Percentiles rank a stretch among this genome's conserved stretches.
Evolutionary conservation across 2,888 invertebrate species (phyloP).

Genomic region (Sepiola atlantica): DNA sequence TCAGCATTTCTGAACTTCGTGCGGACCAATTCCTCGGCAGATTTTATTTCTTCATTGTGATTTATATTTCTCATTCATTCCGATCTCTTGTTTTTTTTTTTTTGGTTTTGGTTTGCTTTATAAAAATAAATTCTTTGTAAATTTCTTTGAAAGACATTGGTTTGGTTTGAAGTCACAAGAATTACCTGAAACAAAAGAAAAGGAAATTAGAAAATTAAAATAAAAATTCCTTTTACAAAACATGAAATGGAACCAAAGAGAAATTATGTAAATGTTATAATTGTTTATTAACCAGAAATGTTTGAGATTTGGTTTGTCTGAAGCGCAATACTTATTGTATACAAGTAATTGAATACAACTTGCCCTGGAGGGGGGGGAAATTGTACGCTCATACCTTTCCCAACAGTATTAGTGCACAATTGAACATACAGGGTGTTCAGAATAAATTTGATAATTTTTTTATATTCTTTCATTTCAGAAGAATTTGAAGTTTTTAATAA

Average conservation of each 20-base stretch:
- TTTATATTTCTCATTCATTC: background rate
- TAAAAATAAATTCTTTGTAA: background rate
- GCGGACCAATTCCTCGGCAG: background rate
- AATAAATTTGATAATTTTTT: too few relatives aligned
- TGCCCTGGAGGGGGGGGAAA: too few relatives aligned
- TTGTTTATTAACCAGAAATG: too few relatives aligned
- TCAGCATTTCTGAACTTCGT: background rate
- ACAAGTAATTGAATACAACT: too few relatives aligned
- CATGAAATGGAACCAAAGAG: background rate
- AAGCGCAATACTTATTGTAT: too few relatives aligned
- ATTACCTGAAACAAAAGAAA: background rate
- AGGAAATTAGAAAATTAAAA: background rate
- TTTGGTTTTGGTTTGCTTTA: background rate
- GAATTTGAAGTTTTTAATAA: too few relatives aligned
- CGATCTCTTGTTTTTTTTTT: background rate
- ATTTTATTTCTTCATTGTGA: background rate
- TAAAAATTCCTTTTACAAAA: background rate
- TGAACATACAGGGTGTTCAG: too few relatives aligned
- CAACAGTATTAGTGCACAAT: too few relatives aligned
- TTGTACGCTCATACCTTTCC: too few relatives aligned
- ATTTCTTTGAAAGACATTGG: slow-evolving; percentile 9
- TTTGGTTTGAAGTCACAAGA: background rate
- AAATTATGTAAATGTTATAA: background rate
- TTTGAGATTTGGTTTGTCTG: too few relatives aligned
- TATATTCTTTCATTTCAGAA: too few relatives aligned